These are phyloP conservation scores for Drosophila equinoxialis DNA, from an alignment of 1,140 invertebrate genomes.

Conservation along the genomic window DNA sequence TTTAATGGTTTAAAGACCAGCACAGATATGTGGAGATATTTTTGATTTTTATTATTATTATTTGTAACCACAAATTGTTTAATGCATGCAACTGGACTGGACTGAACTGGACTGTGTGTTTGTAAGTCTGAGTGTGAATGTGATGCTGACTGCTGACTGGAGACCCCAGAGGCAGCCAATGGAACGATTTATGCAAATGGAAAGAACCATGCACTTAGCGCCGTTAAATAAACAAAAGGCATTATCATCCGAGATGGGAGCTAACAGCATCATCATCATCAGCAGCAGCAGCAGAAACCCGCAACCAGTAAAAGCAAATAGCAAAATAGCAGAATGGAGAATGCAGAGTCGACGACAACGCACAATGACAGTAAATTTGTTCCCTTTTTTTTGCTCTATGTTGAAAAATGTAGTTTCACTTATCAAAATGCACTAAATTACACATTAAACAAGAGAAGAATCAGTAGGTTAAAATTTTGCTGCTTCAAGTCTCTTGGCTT, in stretches of 20 bases:
- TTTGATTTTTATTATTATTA: conserved; percentile 41
- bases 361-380: conserved; percentile 57
- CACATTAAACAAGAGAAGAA: conserved; percentile 54
- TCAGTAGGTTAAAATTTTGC: neutral
- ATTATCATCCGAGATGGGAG: conserved; percentile 44
- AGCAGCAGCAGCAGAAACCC: conserved; percentile 17
- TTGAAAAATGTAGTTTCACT: conserved; percentile 59
- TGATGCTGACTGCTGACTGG: neutral
- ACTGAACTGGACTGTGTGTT: no score
- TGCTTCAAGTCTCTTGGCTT: conserved; percentile 27
- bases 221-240: conserved; percentile 64
- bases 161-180: conserved; percentile 17
- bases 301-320: conserved; percentile 12
- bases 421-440: conserved; percentile 70
- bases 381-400: conserved; percentile 25
- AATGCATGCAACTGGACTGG: conserved; percentile 39
- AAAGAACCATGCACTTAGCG: conserved; percentile 61
- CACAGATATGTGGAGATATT: neutral
- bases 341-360: conserved; percentile 21
- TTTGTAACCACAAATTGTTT: conserved; percentile 60
- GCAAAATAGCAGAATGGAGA: conserved; percentile 21
- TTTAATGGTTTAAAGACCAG: conserved; percentile 4
- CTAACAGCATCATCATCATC: neutral
- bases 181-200: conserved; percentile 63
- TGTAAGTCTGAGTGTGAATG: neutral